A percentile compares a stretch with the other conserved stretches of the same genome.
Evolutionary conservation across 2,113 vertebrate species (phyloP).

Genomic region (Tragelaphus imberbis): DNA sequence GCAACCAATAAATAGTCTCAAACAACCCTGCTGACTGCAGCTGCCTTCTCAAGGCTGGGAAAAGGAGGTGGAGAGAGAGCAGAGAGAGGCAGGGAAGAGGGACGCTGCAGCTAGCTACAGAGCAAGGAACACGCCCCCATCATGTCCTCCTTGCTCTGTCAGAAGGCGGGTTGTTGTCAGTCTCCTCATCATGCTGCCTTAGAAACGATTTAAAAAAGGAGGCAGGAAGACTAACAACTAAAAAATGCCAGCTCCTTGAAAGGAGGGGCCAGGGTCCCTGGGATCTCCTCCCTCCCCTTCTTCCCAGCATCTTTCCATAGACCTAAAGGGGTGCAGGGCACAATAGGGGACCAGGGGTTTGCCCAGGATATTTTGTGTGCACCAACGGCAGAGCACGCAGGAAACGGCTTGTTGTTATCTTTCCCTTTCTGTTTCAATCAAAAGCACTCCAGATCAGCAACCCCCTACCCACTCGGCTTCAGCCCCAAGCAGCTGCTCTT

Average conservation of each 20-base stretch:
- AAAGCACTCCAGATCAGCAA: slow-evolving; percentile 53
- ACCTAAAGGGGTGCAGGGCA: slow-evolving; percentile 76
- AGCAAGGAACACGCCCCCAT: slow-evolving; percentile 81
- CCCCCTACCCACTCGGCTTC: slow-evolving; percentile 29
- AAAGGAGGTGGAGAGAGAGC: slow-evolving; percentile 70
- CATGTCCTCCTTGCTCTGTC: slow-evolving; percentile 77
- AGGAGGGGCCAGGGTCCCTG: slow-evolving; percentile 29
- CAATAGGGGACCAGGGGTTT: slow-evolving; percentile 53
- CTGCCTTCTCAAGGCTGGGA: slow-evolving; percentile 72
- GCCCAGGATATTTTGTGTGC: slow-evolving; percentile 62
- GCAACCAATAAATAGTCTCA: slow-evolving; percentile 73
- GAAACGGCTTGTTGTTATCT: slow-evolving; percentile 71
- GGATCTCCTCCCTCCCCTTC: slow-evolving; percentile 74
- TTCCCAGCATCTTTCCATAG: slow-evolving; percentile 4
- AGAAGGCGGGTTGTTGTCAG: slow-evolving; percentile 79
- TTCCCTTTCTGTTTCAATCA: slow-evolving; percentile 77
- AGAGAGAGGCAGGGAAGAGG: slow-evolving; percentile 57
- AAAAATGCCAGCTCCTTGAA: slow-evolving; percentile 82
- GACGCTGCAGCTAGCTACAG: slow-evolving; percentile 63
- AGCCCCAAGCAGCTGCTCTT: slow-evolving; percentile 63
- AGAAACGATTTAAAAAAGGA: slow-evolving; percentile 67
- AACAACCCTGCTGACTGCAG: slow-evolving; percentile 71
- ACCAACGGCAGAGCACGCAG: slow-evolving; percentile 58
- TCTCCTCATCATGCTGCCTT: slow-evolving; percentile 78
- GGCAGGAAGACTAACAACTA: slow-evolving; percentile 74